Evolutionary conservation across 2,797 vertebrate species (phyloP), one percentile per base, ranked within the genome.

Genomic region (Coilia nasus): DNA sequence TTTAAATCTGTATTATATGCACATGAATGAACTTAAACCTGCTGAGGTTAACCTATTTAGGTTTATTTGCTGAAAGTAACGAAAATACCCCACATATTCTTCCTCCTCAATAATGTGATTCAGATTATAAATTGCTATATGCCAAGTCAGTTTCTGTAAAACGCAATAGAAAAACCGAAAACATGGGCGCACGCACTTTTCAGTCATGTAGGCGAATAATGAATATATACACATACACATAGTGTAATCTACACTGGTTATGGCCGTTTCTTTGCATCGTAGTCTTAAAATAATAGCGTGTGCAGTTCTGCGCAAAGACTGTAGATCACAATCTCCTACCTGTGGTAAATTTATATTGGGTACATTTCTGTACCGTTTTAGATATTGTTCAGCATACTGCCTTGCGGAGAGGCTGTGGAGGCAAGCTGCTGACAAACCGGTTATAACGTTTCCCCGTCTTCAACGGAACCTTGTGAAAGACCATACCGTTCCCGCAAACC

Each of bases 381-480:
- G 28, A 4, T 19, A 14, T 35, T 35, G 25, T 17, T 75, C 67
- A 75, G 3, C 67, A 75, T 15, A 6, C 31, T 17, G 67, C 15
- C 31, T 75, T 35, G 17, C 67, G 67, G 28, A 21, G 31, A 78
- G 31, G 17, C 71, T 78, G 71, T 19, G 17, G 71, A 78, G 17
- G 35, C 19, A 78, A 31, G 28, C 64, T 15, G 11, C 35, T 44
- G 31, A 41, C 31, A 78, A 44, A 44, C 35, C 35, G 35, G 31
- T 44, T 31, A 78, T 75, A 75, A 78, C 35, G 44, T 78, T 78
- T 44, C 28, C 28, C 67, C 67, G 64, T 71, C 64, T 71, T 71
- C 67, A 31, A 15, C 10, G 71, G 41, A 78, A 44, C 71, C 71
- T 78, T 35, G 31, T 71, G 28, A 71, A 71, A 6, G 64, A 67